Conservation (phyloP, 2,113 vertebrate species). For the Tor tambroides region DNA sequence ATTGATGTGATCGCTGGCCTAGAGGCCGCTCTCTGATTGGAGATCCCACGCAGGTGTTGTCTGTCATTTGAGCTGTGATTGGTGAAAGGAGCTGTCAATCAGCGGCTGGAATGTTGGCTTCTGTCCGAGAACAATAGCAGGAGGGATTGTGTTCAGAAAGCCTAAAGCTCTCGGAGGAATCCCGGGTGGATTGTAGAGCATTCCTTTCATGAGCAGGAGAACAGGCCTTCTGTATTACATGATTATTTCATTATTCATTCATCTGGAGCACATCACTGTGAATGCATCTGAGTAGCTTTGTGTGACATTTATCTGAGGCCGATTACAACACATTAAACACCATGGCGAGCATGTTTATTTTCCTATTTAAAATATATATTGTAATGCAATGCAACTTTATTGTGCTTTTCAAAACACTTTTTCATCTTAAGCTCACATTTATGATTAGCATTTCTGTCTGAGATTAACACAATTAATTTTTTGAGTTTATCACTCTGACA, state of each 20-base stretch:
- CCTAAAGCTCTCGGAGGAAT: slow-evolving; percentile 28
- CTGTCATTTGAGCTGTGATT: slow-evolving; percentile 1
- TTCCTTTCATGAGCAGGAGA: slow-evolving; percentile 23
- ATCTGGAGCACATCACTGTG: too few relatives aligned
- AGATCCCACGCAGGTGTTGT: slow-evolving; percentile 1
- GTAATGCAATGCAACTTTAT: neutral
- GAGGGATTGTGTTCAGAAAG: slow-evolving; percentile 37
- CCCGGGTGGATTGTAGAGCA: slow-evolving; percentile 31
- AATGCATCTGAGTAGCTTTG: neutral
- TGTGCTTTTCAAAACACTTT: neutral
- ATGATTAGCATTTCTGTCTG: neutral
- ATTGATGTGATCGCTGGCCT: neutral
- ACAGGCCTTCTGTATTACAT: neutral
- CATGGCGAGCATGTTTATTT: neutral
- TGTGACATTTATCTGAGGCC: neutral
- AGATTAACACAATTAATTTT: neutral
- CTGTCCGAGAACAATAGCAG: slow-evolving; percentile 39
- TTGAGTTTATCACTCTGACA: neutral
- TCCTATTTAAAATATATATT: neutral
- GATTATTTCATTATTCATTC: slow-evolving; percentile 1
- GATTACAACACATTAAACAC: neutral
- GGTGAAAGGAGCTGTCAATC: slow-evolving; percentile 37
- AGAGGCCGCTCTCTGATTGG: slow-evolving; percentile 18
- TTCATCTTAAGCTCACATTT: neutral
- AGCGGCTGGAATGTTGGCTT: slow-evolving; percentile 31